phyloP scores from a whole-genome alignment of 2,888 invertebrate genomes.

The Phortica magna region DNA sequence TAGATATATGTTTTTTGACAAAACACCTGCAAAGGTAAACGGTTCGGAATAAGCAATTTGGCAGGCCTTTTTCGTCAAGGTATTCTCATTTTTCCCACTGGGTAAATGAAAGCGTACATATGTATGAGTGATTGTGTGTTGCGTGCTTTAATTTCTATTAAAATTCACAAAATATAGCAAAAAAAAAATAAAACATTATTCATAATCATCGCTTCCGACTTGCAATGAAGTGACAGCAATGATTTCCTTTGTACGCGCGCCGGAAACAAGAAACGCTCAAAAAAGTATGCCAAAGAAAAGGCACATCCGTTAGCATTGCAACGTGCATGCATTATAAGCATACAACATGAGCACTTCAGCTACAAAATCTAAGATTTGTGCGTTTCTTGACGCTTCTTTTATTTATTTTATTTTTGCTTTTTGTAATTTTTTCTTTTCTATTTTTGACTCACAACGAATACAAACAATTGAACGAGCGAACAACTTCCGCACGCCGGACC shows the following conservation, averaged over 20 bases:
- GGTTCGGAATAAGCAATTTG: no score
- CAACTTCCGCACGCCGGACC: slow-evolving; percentile 26
- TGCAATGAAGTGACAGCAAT: not conserved
- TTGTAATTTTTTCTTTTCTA: not conserved
- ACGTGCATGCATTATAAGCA: not conserved
- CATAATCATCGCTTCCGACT: not conserved
- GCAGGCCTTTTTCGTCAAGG: no score
- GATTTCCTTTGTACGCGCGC: not conserved
- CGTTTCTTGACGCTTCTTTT: not conserved
- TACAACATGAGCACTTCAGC: not conserved
- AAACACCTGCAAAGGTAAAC: no score
- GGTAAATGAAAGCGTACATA: no score
- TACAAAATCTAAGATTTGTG: not conserved
- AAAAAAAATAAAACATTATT: no score
- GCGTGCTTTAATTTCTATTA: not conserved
- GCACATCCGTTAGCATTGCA: not conserved
- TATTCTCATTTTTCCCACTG: no score
- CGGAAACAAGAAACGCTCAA: not conserved
- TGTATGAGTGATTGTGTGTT: no score
- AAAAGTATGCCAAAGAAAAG: not conserved
- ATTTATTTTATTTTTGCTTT: no score
- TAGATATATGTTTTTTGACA: no score
- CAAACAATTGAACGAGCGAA: not conserved
- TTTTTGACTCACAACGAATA: not conserved
- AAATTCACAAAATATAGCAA: not conserved